Percentiles rank a stretch among this genome's conserved stretches.
Conservation (phyloP, 2,888 invertebrate genomes). For the Athrips mouffetella region DNA sequence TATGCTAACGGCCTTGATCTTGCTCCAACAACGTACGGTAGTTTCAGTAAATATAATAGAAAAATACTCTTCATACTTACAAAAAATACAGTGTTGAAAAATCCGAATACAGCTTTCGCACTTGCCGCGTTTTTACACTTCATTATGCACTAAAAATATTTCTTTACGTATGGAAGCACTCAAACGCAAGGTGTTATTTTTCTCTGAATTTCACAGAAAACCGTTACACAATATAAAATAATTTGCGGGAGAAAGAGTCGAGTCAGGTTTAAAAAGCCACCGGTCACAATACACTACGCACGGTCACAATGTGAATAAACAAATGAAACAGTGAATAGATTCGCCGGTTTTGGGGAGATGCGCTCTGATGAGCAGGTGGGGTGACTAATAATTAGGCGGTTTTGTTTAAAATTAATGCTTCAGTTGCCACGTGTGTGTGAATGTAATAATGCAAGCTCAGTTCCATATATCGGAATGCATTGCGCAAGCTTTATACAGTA, state of each 20-base stretch:
- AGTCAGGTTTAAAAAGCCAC: conserved; percentile 2
- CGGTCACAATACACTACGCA: conserved; percentile 35
- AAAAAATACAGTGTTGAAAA: conserved; percentile 82
- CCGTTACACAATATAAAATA: conserved; percentile 19
- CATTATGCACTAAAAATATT: conserved; percentile 31
- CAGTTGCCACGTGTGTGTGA: conserved; percentile 38
- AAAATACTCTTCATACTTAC: conserved; percentile 61
- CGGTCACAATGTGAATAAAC: conserved; percentile 57
- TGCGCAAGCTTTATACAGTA: neutral
- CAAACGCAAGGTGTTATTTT: no score
- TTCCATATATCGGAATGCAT: neutral
- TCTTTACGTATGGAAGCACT: neutral
- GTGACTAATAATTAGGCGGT: conserved; percentile 77
- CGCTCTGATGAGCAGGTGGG: conserved; percentile 75
- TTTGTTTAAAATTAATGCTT: conserved; percentile 70
- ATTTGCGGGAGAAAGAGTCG: conserved; percentile 22
- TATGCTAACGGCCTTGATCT: neutral
- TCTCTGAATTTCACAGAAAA: no score
- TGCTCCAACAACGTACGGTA: neutral
- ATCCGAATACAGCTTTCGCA: conserved; percentile 82
- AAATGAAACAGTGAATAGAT: conserved; percentile 64
- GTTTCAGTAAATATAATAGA: neutral
- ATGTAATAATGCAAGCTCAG: conserved; percentile 8
- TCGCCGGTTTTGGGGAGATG: conserved; percentile 74
- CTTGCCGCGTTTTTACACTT: conserved; percentile 68